phyloP scores from a whole-genome alignment of 2,113 vertebrate species.

The Plecturocebus donacophilus region DNA sequence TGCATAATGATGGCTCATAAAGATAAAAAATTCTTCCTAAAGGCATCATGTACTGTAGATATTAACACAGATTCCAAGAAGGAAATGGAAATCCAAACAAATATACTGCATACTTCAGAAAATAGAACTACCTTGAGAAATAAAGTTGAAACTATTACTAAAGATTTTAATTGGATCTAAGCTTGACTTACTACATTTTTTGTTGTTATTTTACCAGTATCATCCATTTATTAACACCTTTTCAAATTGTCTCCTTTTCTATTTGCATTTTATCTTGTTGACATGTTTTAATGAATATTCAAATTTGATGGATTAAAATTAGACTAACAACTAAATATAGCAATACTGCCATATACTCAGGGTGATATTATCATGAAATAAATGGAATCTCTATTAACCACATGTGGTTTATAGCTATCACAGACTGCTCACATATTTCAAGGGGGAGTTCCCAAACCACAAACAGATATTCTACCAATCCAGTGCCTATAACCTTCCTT shows the following conservation, averaged over 20 bases:
- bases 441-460: not conserved
- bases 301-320: conserved; percentile 65
- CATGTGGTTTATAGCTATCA: not conserved
- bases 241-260: conserved; percentile 53
- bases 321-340: conserved; percentile 68
- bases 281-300: conserved; percentile 78
- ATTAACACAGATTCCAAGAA: conserved; percentile 33
- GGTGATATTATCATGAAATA: not conserved
- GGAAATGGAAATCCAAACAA: not conserved
- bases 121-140: conserved; percentile 46
- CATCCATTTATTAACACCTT: conserved; percentile 63
- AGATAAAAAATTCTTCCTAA: conserved; percentile 52
- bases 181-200: conserved; percentile 56
- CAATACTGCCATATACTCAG: not conserved
- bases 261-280: conserved; percentile 74
- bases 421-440: not conserved
- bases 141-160: conserved; percentile 45
- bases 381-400: conserved; percentile 48
- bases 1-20: conserved; percentile 57
- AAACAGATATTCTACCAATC: not conserved
- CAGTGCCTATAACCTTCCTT: not conserved
- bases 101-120: not conserved
- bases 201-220: conserved; percentile 56
- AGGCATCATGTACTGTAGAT: conserved; percentile 38
- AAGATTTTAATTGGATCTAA: conserved; percentile 61